Evolutionary conservation across 2,113 vertebrate genomes (phyloP), one percentile per base, ranked within the genome.

Genomic region (Ardeotis arabs): DNA sequence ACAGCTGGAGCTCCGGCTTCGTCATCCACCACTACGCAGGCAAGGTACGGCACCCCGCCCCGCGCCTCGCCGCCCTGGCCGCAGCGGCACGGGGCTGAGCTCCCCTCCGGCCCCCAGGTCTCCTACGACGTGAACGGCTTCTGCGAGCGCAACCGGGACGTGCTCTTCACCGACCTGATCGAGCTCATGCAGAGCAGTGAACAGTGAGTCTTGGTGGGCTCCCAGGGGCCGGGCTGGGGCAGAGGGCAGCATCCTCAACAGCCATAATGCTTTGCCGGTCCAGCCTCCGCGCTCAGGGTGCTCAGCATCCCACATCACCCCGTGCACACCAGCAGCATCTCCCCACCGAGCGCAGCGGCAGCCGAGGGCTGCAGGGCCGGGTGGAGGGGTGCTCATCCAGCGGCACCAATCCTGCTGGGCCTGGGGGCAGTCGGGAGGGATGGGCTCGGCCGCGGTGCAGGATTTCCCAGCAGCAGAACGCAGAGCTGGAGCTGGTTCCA

Each of bases 141-240:
- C 98, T 99, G 99, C 7, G 99, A 99, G 95, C 98, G 99, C 76
- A 99, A 99, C 94, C 94, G 99, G 2, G 99, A 99, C 0, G 99
- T 99, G 49, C 98, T 99, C 25, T 99, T 99, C 96, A 98, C 98
- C 0, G 99, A 99, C 96, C 98, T 99, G 81, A 99, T 99, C 2
- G 99, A 99, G 95, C 98, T 99, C 69, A 99, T 99, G 99, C 99
- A 99, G 96, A 99, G 98, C 98, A 99, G 99, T 4, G 98, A 99
- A 95, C 94, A 97, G 99, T 99, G 97, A 98, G 99, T 99, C 29
- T 10, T 10, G 60, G 39, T 12, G 39, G 2, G 11, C 39, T 12
- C 17, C 59, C 3, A 0, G 41, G 35, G 39, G 7, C 6, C 44
- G 47, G 60, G 29, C 47, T 55, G 67, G 31, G 60, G 25, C 12